These are phyloP conservation scores for Eunapius fragilis DNA, from an alignment of 37 sponge, comb jelly and placozoan species.

Conservation along the genomic window DNA sequence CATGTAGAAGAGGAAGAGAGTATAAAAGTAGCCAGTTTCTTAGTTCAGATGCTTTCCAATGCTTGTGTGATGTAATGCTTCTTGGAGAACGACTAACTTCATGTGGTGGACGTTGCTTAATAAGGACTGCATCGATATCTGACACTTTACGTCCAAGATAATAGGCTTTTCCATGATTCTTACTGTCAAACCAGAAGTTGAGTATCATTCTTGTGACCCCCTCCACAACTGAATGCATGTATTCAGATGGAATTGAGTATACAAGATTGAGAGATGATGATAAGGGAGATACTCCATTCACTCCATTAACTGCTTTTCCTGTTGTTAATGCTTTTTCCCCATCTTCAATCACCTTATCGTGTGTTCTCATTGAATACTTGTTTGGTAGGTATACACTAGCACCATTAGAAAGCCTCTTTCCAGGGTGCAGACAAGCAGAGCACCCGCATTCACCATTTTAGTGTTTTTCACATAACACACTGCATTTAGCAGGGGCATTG, in stretches of 20 bases:
- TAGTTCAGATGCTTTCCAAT: too few relatives aligned
- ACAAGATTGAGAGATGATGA: background rate
- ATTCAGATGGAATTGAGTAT: slow-evolving; percentile 19
- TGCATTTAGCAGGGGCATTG: slow-evolving; percentile 45
- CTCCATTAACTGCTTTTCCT: background rate
- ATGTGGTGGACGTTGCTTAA: slow-evolving; percentile 13
- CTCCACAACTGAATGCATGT: slow-evolving; percentile 32
- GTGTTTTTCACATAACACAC: slow-evolving; percentile 3
- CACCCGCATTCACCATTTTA: slow-evolving; percentile 55
- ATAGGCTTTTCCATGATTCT: slow-evolving; percentile 18
- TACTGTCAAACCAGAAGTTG: slow-evolving; percentile 22
- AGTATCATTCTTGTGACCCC: slow-evolving; percentile 7
- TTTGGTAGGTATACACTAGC: slow-evolving; percentile 4
- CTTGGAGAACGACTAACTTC: slow-evolving; percentile 9
- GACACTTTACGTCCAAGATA: slow-evolving; percentile 20
- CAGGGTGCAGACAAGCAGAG: slow-evolving; percentile 48
- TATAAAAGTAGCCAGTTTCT: too few relatives aligned
- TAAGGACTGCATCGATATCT: background rate
- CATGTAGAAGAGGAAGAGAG: too few relatives aligned
- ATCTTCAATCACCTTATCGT: background rate
- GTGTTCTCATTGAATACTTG: slow-evolving; percentile 4
- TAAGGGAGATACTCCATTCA: slow-evolving; percentile 18
- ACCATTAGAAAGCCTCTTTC: slow-evolving; percentile 12
- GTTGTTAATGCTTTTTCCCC: background rate
- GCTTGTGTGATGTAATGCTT: background rate